Evolutionary conservation across 1,140 invertebrate species (phyloP), one percentile per base, ranked within the genome.

Genomic region (Listronotus oregonensis): DNA sequence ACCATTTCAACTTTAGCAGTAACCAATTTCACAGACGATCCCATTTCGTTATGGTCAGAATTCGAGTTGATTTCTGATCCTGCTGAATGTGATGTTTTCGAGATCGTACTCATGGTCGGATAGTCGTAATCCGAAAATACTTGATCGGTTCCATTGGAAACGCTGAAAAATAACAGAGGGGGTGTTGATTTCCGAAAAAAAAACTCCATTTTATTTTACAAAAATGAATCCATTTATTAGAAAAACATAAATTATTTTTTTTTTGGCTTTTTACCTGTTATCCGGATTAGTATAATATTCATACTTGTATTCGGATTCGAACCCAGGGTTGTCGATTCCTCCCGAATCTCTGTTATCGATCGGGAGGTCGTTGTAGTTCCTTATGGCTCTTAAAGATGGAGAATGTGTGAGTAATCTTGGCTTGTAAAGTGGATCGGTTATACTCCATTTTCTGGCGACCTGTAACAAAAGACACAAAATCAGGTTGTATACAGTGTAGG

Each of bases 281-380:
- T 47, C 32, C 15, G 64, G 64, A 60, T 60, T 14, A 6, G 47
- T 50, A 40, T 66, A 66, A 49, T 71, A 71, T 2, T 64, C 64
- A 17, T 65, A 68, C 27, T 67, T 51, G 37, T 67, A 67, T 17
- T 74, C 73, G 10, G 69, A 55, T 11, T 73, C 65, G 59, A 70
- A 76, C 17, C 64, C 66, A 7, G 70, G 57, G 62, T 76, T 76
- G 14, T 76, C 74, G 47, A 73, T 67, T 10, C 64, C 64, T 12
- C 54, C 59, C 12, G 54, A 52, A 11, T 27, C 31, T 42, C 31
- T 15, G 10, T 14, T 58, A 47, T 75, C 74, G 37, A 74, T 75
- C 7, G 73, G 69, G 34, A 77, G 61, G 52, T 75, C 75, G 59
- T 75, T 71, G 63, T 77, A 77, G 57, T 73, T 76, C 49, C 69